phyloP scores from a whole-genome alignment of 2,797 vertebrate genomes.

The Hippocampus kuda region DNA sequence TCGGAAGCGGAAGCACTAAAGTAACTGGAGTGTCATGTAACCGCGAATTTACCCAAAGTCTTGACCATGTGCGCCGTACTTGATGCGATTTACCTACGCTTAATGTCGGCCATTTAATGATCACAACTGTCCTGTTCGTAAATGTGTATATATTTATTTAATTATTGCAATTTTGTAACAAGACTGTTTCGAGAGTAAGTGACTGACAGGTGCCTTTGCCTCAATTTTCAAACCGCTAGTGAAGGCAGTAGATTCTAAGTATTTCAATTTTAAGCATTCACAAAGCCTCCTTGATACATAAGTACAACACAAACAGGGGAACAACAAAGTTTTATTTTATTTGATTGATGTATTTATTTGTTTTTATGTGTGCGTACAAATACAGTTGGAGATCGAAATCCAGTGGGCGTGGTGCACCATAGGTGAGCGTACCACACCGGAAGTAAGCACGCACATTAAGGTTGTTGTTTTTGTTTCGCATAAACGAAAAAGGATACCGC shows the following conservation, averaged over 20 bases:
- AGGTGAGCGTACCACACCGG: conserved; percentile 31
- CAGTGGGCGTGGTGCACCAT: conserved; percentile 46
- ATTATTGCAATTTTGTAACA: neutral
- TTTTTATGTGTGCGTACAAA: neutral
- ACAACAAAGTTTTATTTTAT: neutral
- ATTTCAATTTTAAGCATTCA: neutral
- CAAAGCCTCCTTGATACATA: neutral
- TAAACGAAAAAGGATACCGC: conserved; percentile 5
- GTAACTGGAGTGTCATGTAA: neutral
- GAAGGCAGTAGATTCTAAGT: neutral
- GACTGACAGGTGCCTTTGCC: neutral
- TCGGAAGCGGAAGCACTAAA: conserved; percentile 10
- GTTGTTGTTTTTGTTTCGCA: neutral
- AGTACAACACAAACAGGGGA: neutral
- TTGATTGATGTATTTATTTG: neutral
- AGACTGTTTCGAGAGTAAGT: neutral
- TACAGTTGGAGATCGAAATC: neutral
- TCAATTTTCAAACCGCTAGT: neutral
- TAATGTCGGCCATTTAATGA: neutral
- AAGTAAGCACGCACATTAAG: conserved; percentile 15
- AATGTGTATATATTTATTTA: neutral
- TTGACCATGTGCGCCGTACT: neutral
- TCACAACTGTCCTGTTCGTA: neutral
- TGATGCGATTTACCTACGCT: neutral
- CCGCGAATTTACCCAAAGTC: neutral